Evolutionary conservation across 1,140 invertebrate species (phyloP).

Genomic region (Drosophila sp.): DNA sequence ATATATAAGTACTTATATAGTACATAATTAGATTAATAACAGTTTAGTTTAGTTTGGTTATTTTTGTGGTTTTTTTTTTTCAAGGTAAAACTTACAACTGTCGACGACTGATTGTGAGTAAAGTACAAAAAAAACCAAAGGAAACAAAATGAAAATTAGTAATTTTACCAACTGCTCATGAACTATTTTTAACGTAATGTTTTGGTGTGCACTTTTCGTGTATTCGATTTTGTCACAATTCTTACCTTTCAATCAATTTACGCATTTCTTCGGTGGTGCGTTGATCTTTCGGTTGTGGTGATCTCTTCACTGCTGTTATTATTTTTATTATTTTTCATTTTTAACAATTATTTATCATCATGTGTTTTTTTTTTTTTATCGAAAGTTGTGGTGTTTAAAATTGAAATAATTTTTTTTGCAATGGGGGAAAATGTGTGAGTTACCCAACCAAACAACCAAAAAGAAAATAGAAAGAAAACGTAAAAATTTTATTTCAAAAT

Average conservation of each 20-base stretch:
- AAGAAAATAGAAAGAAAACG: slow-evolving; percentile 69
- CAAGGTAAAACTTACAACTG: slow-evolving; percentile 64
- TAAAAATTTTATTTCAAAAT: slow-evolving; percentile 51
- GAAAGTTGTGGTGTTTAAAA: slow-evolving; percentile 31
- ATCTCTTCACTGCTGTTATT: slow-evolving; percentile 81
- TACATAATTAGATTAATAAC: slow-evolving; percentile 13
- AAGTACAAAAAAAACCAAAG: slow-evolving; percentile 10
- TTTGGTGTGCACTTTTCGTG: no score
- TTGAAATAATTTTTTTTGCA: slow-evolving; percentile 29
- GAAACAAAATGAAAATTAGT: not conserved
- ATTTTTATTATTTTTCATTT: slow-evolving; percentile 32
- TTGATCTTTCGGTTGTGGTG: slow-evolving; percentile 90
- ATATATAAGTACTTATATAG: not conserved
- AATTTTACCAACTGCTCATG: no score
- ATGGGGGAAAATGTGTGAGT: slow-evolving; percentile 46
- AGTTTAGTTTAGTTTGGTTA: slow-evolving; percentile 28
- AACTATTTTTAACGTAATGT: no score
- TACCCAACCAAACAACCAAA: slow-evolving; percentile 50
- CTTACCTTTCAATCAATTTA: slow-evolving; percentile 97
- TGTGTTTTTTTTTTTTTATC: slow-evolving; percentile 25
- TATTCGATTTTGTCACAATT: slow-evolving; percentile 8
- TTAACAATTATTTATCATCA: slow-evolving; percentile 16
- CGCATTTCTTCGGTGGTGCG: slow-evolving; percentile 97
- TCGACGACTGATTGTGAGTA: slow-evolving; percentile 63
- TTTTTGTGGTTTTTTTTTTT: not conserved